phyloP scores from a whole-genome alignment of 2,113 vertebrate species.

The Tragelaphus scriptus region DNA sequence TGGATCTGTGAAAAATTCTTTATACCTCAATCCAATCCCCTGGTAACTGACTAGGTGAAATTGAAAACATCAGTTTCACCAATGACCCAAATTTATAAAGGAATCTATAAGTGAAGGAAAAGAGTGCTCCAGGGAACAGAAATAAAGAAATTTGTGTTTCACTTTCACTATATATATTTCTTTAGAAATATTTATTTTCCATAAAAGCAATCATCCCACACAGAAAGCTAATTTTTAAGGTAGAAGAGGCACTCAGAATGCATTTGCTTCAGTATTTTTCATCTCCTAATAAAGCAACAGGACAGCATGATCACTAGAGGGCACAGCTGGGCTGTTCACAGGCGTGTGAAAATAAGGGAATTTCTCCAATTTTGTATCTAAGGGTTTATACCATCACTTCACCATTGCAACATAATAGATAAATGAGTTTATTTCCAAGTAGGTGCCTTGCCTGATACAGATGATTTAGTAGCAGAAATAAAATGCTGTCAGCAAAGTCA shows the following conservation, averaged over 20 bases:
- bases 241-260: neutral
- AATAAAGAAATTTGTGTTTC: neutral
- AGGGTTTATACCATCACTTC: neutral
- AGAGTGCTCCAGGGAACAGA: neutral
- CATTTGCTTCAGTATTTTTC: neutral
- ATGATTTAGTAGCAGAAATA: neutral
- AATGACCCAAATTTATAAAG: neutral
- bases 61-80: neutral
- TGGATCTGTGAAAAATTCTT: neutral
- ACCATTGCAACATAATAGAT: neutral
- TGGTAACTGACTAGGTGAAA: neutral
- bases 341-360: neutral
- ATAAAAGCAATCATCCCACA: neutral
- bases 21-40: neutral
- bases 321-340: slow-evolving; percentile 43
- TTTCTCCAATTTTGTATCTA: neutral
- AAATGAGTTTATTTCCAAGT: slow-evolving; percentile 7
- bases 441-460: neutral
- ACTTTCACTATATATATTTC: neutral
- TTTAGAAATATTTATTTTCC: neutral
- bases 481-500: neutral
- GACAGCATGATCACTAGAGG: slow-evolving; percentile 51
- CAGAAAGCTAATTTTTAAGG: neutral
- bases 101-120: neutral
- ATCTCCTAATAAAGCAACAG: neutral